Conservation (phyloP, 92 coral and sea anemone species). For the Parazoanthus swiftii region DNA sequence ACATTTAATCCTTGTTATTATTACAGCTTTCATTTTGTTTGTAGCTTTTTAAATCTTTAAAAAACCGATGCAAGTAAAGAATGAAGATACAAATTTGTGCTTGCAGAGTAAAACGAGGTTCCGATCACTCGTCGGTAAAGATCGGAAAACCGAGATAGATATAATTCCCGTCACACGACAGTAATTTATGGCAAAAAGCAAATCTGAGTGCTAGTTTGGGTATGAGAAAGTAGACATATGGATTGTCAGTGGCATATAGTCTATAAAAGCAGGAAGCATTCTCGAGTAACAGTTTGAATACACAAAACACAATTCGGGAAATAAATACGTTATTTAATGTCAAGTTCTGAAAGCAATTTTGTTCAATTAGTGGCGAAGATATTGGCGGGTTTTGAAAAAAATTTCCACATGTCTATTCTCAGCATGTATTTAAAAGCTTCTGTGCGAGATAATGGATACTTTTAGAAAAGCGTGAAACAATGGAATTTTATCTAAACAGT, state of each 20-base stretch:
- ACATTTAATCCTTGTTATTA: background rate
- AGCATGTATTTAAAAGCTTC: conserved; percentile 85
- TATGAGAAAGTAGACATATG: conserved; percentile 67
- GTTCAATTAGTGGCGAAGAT: conserved; percentile 65
- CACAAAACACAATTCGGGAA: conserved; percentile 46
- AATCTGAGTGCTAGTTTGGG: conserved; percentile 48
- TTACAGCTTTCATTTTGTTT: background rate
- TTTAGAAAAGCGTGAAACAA: conserved; percentile 70
- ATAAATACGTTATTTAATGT: conserved; percentile 44
- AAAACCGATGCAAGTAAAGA: background rate
- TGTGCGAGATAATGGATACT: conserved; percentile 75
- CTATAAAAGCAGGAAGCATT: conserved; percentile 59
- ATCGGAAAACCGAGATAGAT: conserved; percentile 12
- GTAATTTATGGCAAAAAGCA: conserved; percentile 40
- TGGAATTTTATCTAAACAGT: conserved; percentile 81
- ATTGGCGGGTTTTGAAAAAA: conserved; percentile 42
- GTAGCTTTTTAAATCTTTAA: background rate
- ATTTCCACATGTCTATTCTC: conserved; percentile 68
- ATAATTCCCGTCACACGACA: background rate
- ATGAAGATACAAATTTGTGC: background rate
- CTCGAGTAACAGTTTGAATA: conserved; percentile 53
- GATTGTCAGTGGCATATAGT: conserved; percentile 34
- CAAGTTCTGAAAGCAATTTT: conserved; percentile 59
- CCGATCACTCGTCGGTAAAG: background rate
- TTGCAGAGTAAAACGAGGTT: background rate